These are phyloP conservation scores for Ochropleura leucogaster DNA, from an alignment of 2,888 invertebrate genomes.

Conservation along the genomic window DNA sequence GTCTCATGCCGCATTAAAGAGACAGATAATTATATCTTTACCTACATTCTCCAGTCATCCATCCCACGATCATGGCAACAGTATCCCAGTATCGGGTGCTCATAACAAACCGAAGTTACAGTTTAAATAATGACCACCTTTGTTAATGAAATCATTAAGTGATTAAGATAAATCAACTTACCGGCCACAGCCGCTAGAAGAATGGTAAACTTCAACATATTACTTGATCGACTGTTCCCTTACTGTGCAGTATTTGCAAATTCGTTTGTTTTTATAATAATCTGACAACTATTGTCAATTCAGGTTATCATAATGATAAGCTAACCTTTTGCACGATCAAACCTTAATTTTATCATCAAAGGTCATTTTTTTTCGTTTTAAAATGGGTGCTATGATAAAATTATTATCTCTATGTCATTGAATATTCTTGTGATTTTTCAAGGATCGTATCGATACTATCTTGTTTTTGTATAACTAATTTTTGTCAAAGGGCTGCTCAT, in stretches of 20 bases:
- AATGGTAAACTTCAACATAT: conserved; percentile 59
- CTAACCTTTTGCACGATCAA: not conserved
- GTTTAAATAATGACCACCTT: too few relatives aligned
- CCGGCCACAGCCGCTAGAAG: conserved; percentile 61
- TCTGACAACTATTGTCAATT: not conserved
- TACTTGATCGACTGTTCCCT: conserved; percentile 15
- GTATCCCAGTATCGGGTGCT: too few relatives aligned
- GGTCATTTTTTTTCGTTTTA: conserved; percentile 30
- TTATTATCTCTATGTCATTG: conserved; percentile 29
- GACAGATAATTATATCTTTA: too few relatives aligned
- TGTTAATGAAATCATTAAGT: too few relatives aligned
- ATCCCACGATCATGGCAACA: too few relatives aligned
- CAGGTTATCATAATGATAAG: conserved; percentile 28
- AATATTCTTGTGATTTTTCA: conserved; percentile 22
- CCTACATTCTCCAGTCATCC: too few relatives aligned
- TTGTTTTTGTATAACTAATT: not conserved
- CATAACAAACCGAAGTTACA: too few relatives aligned
- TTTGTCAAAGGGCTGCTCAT: not conserved
- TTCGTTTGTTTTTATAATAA: conserved; percentile 48
- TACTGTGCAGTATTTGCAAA: conserved; percentile 15
- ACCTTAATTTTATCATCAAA: conserved; percentile 51
- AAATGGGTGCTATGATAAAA: conserved; percentile 49
- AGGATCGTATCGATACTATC: conserved; percentile 12
- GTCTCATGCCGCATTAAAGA: too few relatives aligned
- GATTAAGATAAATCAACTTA: conserved; percentile 47